These are phyloP conservation scores for Notarius quadriscutis DNA, from an alignment of 2,113 vertebrate genomes.

Conservation along the genomic window DNA sequence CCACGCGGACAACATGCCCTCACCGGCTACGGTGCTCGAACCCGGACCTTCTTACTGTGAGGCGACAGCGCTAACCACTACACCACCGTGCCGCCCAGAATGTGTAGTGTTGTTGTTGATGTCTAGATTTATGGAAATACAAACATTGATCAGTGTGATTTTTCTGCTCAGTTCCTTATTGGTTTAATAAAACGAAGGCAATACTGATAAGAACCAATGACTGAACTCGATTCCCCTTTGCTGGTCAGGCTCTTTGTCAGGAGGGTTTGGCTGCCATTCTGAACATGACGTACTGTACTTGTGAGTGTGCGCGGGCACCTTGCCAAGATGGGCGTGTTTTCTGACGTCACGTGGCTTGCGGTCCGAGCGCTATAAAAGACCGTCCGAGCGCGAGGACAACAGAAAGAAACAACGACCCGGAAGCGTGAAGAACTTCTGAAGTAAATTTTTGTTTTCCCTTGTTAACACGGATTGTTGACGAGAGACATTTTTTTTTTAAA, in stretches of 20 bases:
- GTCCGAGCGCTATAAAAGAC: slow-evolving; percentile 60
- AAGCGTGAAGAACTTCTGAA: not conserved
- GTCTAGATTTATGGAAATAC: not conserved
- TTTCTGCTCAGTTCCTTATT: not conserved
- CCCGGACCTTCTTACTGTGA: too few relatives aligned
- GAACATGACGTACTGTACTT: slow-evolving; percentile 67
- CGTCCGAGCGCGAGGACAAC: rapidly evolving
- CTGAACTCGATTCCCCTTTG: not conserved
- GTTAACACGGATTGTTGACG: not conserved
- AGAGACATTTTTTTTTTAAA: too few relatives aligned
- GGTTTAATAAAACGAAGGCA: not conserved
- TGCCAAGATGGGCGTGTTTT: slow-evolving; percentile 56
- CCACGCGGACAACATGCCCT: too few relatives aligned
- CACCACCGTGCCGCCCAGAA: too few relatives aligned
- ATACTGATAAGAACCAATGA: not conserved
- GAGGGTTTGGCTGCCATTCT: slow-evolving; percentile 24
- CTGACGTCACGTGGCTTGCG: slow-evolving; percentile 56
- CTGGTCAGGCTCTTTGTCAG: slow-evolving; percentile 5
- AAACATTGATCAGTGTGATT: not conserved
- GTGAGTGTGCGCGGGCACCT: slow-evolving; percentile 45
- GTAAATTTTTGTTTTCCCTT: too few relatives aligned
- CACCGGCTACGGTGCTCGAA: too few relatives aligned
- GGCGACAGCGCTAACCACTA: too few relatives aligned
- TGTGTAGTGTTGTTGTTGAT: too few relatives aligned
- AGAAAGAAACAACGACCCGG: slow-evolving; percentile 31